These are phyloP conservation scores for Amphibalanus amphitrite DNA, from an alignment of 1,140 invertebrate genomes.

Conservation along the genomic window DNA sequence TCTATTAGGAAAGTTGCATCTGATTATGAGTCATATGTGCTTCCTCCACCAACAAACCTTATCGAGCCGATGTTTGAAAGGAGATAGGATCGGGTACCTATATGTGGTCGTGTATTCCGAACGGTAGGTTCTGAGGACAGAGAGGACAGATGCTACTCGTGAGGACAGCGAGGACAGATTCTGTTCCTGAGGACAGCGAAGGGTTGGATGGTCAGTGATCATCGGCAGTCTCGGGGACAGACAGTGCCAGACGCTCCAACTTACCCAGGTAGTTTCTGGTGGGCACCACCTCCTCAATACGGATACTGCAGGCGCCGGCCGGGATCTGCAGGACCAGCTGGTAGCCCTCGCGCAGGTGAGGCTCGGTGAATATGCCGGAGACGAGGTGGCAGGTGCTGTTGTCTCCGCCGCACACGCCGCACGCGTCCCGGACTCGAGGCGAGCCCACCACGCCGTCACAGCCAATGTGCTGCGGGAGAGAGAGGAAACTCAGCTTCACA, in stretches of 20 bases:
- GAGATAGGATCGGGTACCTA: too few species aligned
- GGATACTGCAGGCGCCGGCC: constrained; percentile 65
- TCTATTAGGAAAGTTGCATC: too few species aligned
- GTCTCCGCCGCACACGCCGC: constrained; percentile 48
- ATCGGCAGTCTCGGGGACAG: constrained; percentile 15
- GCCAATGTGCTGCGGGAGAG: constrained; percentile 9
- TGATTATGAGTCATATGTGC: too few species aligned
- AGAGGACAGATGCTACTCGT: too few species aligned
- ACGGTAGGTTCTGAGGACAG: too few species aligned
- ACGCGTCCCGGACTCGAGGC: constrained; percentile 36
- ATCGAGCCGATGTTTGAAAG: too few species aligned
- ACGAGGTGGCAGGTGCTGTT: constrained; percentile 38
- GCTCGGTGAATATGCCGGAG: constrained; percentile 30
- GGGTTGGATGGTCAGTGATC: too few species aligned
- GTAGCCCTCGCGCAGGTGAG: constrained; percentile 48
- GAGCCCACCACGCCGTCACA: constrained; percentile 34
- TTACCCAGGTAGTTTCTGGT: constrained; percentile 74
- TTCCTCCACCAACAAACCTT: too few species aligned
- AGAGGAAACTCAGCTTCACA: not conserved
- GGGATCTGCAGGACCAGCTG: constrained; percentile 70
- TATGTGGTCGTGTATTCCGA: too few species aligned
- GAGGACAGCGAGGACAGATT: too few species aligned
- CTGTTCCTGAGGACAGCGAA: too few species aligned
- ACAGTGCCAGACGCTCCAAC: constrained; percentile 11
- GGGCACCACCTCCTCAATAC: constrained; percentile 67